phyloP scores from a whole-genome alignment of 2,888 invertebrate genomes.

The Drosophila ustulata region DNA sequence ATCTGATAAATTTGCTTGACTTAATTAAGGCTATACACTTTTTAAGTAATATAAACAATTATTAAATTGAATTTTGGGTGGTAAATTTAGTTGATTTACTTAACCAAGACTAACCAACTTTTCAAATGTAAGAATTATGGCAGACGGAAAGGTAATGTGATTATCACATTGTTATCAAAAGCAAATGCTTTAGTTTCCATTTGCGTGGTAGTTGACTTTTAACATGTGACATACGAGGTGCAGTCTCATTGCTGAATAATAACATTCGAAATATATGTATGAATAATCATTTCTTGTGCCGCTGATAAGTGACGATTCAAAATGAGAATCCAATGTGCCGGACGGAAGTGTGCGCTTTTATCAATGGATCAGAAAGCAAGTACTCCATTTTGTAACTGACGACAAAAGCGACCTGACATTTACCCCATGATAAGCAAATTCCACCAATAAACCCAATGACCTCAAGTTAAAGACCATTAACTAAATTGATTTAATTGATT shows the following conservation, averaged over 20 bases:
- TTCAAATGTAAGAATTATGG: too few relatives aligned
- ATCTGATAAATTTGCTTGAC: too few relatives aligned
- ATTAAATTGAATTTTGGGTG: too few relatives aligned
- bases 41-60: too few relatives aligned
- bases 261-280: conserved; percentile 39
- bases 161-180: conserved; percentile 31
- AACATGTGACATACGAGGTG: conserved; percentile 61
- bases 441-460: not conserved
- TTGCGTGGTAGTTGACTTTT: conserved; percentile 21
- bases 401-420: not conserved
- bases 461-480: conserved; percentile 55
- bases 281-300: conserved; percentile 40
- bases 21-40: too few relatives aligned
- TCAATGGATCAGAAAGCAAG: conserved; percentile 10
- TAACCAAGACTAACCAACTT: not conserved
- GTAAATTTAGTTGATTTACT: too few relatives aligned
- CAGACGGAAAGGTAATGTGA: not conserved
- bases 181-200: not conserved
- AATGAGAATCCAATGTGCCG: conserved; percentile 7
- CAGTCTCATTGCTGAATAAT: conserved; percentile 42
- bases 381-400: conserved; percentile 8
- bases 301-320: conserved; percentile 49
- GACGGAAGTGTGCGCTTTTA: conserved; percentile 30
- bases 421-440: not conserved
- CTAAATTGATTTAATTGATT: conserved; percentile 68